phyloP scores from a whole-genome alignment of 2,888 invertebrate species.

The Cantharis rufa region DNA sequence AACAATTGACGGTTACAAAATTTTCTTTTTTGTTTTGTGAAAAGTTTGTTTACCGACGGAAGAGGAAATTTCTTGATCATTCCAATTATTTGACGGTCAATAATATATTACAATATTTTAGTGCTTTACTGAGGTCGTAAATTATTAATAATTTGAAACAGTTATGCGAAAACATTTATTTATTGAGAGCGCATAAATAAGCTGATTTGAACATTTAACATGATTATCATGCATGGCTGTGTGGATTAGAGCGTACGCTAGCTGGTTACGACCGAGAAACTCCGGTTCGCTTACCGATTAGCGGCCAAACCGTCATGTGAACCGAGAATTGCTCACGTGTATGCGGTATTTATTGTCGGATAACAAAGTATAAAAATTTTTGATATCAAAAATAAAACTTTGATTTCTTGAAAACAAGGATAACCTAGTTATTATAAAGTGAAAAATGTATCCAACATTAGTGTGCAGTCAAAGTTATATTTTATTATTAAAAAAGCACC shows the following conservation, averaged over 20 bases:
- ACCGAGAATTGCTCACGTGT: no score
- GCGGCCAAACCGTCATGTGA: no score
- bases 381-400: neutral
- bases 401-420: neutral
- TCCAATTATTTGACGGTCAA: neutral
- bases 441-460: neutral
- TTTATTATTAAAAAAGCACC: constrained; percentile 4
- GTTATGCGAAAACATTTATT: neutral
- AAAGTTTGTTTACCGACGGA: neutral
- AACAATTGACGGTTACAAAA: no score
- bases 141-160: neutral
- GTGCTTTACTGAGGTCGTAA: neutral
- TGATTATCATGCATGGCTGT: neutral
- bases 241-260: neutral
- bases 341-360: neutral
- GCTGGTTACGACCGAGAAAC: neutral
- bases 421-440: neutral
- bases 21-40: neutral
- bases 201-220: no score
- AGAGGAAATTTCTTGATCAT: neutral
- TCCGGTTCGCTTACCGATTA: neutral
- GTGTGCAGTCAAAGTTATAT: neutral
- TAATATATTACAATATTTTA: neutral
- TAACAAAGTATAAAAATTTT: neutral
- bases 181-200: no score